Conservation (phyloP, 2,113 vertebrate genomes). For the Ceyx melanurus region DNA sequence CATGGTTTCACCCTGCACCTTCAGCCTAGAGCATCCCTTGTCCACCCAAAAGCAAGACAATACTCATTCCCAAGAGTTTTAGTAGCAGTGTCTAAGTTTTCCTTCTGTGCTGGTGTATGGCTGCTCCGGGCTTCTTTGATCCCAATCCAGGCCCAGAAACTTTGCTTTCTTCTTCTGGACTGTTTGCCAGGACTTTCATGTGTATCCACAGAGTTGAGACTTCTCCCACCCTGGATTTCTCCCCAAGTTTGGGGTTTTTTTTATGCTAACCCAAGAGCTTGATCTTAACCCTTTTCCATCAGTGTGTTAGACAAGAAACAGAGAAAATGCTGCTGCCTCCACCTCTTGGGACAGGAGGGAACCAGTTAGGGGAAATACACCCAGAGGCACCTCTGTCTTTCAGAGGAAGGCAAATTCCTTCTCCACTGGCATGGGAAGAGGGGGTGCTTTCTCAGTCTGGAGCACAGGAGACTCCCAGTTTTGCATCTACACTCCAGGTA, state of each 20-base stretch:
- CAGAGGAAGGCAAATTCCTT: background rate
- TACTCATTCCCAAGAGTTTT: background rate
- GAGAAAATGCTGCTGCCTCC: background rate
- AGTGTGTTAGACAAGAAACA: background rate
- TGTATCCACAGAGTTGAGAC: background rate
- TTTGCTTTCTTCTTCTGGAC: background rate
- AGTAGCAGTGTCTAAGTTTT: background rate
- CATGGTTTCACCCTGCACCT: background rate
- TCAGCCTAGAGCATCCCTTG: background rate
- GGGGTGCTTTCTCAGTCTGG: background rate
- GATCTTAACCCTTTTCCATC: background rate
- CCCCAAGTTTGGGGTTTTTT: background rate
- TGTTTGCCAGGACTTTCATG: background rate
- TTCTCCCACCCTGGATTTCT: background rate
- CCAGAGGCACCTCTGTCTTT: background rate
- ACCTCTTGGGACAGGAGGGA: background rate
- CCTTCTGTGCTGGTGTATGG: background rate
- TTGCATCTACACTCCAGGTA: background rate
- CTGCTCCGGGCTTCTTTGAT: conserved; percentile 33
- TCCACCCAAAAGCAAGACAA: accelerated
- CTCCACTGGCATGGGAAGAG: background rate
- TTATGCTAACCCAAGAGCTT: background rate
- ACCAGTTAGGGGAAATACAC: background rate
- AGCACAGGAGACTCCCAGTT: background rate
- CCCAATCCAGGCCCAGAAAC: background rate